A percentile compares a stretch with the other conserved stretches of the same genome.
Evolutionary conservation across 2,113 vertebrate species (phyloP).

Genomic region (Zonotrichia leucophrys): DNA sequence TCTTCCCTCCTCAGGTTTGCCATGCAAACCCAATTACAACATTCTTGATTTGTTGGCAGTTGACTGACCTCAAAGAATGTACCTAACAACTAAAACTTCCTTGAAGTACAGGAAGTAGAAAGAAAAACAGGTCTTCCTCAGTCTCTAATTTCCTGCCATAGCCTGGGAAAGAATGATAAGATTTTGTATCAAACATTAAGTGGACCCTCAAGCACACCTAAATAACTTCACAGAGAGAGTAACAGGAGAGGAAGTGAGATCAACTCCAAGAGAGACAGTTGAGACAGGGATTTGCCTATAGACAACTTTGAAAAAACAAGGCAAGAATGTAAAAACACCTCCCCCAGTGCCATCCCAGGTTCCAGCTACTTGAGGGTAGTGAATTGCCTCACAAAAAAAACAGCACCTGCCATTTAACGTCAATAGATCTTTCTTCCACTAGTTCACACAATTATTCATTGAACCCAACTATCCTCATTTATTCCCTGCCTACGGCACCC

Average conservation of each 20-base stretch:
- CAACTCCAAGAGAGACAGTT: neutral
- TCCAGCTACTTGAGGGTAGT: neutral
- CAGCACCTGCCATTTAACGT: neutral
- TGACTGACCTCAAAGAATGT: neutral
- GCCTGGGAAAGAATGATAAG: neutral
- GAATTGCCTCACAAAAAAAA: neutral
- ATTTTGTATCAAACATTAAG: neutral
- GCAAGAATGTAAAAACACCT: neutral
- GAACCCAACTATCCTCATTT: neutral
- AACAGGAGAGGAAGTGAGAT: neutral
- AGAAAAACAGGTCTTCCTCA: neutral
- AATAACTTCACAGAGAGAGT: neutral
- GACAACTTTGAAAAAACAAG: neutral
- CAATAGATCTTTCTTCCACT: neutral
- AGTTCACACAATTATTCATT: neutral
- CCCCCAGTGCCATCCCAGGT: neutral
- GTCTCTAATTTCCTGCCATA: neutral
- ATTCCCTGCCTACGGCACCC: neutral
- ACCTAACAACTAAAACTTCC: neutral
- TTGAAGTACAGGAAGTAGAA: neutral
- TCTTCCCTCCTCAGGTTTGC: neutral
- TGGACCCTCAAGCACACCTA: neutral
- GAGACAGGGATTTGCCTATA: neutral
- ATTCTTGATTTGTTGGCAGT: neutral
- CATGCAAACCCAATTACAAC: neutral